Evolutionary conservation across 2,113 vertebrate species (phyloP), one percentile per base, ranked within the genome.

Genomic region (Phylloscopus trochilus): DNA sequence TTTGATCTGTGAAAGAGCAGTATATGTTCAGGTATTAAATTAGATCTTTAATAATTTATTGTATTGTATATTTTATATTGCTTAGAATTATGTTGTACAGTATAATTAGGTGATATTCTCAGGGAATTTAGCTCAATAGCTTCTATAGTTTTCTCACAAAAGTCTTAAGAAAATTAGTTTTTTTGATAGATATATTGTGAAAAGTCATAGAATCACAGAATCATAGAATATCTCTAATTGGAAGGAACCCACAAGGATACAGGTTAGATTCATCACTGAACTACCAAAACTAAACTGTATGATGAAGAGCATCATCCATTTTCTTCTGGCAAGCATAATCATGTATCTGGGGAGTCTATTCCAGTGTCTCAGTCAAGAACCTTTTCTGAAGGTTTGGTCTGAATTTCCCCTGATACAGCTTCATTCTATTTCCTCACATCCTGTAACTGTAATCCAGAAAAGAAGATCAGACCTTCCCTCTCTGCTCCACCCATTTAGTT

Each of bases 401-500:
- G 33, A 80, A 70, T 30, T 81, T 81, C 10, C 5, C 4, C 4
- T 52, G 6, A 31, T 6, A 2, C 19, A 43, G 2, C 20, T 62
- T 72, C 30, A 12, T 67, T 73, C 15, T 17, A 6, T 43, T 72
- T 72, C 6, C 15, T 52, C 0, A 0, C 39, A 37, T 53, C 3
- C 8, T 67, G 17, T 37, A 7, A 2, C 8, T 3, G 22, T 43
- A 41, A 79, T n/a, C 18, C 4, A 64, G 53, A 27, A 51, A 18
- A 49, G 12, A 31, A 41, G 21, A 43, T 44, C 31, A 69, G 2
- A 49, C 13, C 4, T 17, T 83, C 11, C 15, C 5, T 7, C n/a
- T 44, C 11, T 0, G 0, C 15, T 44, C 28, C 28, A 68, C 4
- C 2, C 2, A 1, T 22, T 26, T 13, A 64, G 15, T 11, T 72